Conservation (phyloP, 2,797 vertebrate genomes). For the Clarias pachynema region DNA sequence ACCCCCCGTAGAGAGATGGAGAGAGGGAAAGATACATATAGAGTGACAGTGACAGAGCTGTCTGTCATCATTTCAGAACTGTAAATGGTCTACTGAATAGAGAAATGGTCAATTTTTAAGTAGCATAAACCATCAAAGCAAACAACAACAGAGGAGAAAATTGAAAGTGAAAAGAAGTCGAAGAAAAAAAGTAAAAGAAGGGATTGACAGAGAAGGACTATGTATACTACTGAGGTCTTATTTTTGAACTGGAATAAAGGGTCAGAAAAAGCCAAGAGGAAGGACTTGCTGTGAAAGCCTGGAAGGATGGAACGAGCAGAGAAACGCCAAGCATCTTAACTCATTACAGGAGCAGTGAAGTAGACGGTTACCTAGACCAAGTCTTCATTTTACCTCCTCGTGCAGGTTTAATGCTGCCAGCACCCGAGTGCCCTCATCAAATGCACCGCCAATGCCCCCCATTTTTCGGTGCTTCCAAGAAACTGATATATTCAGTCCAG, state of each 20-base stretch:
- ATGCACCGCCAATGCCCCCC: background rate
- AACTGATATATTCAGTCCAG: background rate
- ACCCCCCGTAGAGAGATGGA: conserved; percentile 30
- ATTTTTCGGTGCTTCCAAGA: background rate
- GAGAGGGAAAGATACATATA: conserved; percentile 7
- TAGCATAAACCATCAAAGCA: background rate
- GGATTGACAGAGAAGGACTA: background rate
- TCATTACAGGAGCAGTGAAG: background rate
- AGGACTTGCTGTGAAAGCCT: background rate
- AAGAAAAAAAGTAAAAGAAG: background rate
- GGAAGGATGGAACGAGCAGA: background rate
- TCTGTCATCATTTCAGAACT: conserved; percentile 24
- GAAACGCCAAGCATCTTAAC: conserved; percentile 10
- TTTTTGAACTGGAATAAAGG: conserved; percentile 8
- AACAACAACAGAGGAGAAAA: background rate
- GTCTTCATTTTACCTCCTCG: background rate
- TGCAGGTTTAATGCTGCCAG: conserved; percentile 3
- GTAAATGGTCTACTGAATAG: conserved; percentile 31
- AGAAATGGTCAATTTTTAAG: background rate
- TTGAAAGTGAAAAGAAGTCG: background rate
- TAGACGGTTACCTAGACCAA: background rate
- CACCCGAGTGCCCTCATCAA: background rate
- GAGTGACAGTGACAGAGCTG: conserved; percentile 2
- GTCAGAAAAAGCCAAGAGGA: conserved; percentile 7
- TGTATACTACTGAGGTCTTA: background rate